Evolutionary conservation across 2,888 invertebrate genomes (phyloP).

Genomic region (Plagodis pulveraria): DNA sequence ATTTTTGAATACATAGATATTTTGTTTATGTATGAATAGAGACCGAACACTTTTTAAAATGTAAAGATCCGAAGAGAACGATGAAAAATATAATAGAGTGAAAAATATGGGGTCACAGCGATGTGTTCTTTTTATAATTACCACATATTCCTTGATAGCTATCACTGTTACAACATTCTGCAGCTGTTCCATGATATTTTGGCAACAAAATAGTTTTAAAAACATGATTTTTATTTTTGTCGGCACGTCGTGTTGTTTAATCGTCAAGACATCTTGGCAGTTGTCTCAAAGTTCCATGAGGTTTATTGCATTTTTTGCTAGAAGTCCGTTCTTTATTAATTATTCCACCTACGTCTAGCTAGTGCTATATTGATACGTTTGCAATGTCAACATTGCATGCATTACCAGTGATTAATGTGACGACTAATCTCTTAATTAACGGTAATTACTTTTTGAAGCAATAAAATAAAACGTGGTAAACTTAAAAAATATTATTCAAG

Average conservation of each 20-base stretch:
- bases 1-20: no score
- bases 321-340: conserved; percentile 72
- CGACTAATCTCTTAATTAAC: conserved; percentile 15
- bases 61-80: conserved; percentile 13
- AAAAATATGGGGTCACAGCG: no score
- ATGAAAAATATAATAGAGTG: no score
- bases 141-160: conserved; percentile 42
- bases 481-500: no score
- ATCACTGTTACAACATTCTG: conserved; percentile 47
- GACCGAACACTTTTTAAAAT: no score
- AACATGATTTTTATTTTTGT: conserved; percentile 73
- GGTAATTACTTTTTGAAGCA: conserved; percentile 3
- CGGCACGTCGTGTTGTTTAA: conserved; percentile 64
- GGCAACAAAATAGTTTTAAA: conserved; percentile 73
- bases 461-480: no score
- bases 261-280: conserved; percentile 80
- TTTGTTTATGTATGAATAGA: no score
- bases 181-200: conserved; percentile 78
- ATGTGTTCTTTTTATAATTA: conserved; percentile 33
- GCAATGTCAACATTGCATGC: conserved; percentile 10
- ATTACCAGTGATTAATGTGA: conserved; percentile 12
- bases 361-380: conserved; percentile 15
- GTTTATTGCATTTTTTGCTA: conserved; percentile 69
- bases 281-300: conserved; percentile 72
- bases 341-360: conserved; percentile 52